phyloP scores from a whole-genome alignment of 2,888 invertebrate genomes.

The Acanthosepion pharaonis region DNA sequence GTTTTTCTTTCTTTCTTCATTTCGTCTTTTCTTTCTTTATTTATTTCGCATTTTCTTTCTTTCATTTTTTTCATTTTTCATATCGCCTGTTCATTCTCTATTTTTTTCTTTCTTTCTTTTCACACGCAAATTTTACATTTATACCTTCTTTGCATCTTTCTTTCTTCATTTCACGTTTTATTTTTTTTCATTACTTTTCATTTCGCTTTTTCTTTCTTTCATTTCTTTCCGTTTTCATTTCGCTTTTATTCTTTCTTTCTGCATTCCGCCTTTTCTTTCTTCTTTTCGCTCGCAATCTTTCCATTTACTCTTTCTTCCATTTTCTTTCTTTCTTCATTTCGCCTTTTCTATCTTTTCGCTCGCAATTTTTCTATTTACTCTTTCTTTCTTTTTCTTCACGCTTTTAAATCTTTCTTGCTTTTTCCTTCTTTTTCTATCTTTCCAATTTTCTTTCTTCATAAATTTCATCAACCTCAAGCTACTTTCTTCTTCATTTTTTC shows the following conservation, averaged over 20 bases:
- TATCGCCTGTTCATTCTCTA: background rate
- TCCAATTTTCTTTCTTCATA: too few relatives aligned
- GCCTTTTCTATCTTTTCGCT: too few relatives aligned
- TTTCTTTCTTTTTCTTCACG: too few relatives aligned
- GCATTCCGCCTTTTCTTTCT: too few relatives aligned
- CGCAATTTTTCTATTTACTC: too few relatives aligned
- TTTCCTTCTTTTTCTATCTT: too few relatives aligned
- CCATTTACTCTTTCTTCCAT: too few relatives aligned
- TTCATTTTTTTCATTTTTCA: background rate
- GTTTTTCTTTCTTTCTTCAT: background rate
- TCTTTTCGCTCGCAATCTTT: too few relatives aligned
- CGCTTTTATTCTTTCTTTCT: background rate
- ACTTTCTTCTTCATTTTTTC: too few relatives aligned
- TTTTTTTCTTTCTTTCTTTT: background rate
- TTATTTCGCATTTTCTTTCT: background rate
- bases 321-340: too few relatives aligned
- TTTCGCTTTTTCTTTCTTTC: background rate
- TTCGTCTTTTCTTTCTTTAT: background rate
- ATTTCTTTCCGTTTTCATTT: background rate
- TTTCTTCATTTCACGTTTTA: background rate
- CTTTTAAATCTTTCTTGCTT: too few relatives aligned
- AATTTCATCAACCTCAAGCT: too few relatives aligned
- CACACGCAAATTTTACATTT: background rate
- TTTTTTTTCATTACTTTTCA: background rate
- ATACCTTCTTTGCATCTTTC: background rate